A percentile compares a stretch with the other conserved stretches of the same genome.
These are phyloP conservation scores for Perizoma flavofasciatum DNA, from an alignment of 2,888 invertebrate genomes.

Conservation along the genomic window DNA sequence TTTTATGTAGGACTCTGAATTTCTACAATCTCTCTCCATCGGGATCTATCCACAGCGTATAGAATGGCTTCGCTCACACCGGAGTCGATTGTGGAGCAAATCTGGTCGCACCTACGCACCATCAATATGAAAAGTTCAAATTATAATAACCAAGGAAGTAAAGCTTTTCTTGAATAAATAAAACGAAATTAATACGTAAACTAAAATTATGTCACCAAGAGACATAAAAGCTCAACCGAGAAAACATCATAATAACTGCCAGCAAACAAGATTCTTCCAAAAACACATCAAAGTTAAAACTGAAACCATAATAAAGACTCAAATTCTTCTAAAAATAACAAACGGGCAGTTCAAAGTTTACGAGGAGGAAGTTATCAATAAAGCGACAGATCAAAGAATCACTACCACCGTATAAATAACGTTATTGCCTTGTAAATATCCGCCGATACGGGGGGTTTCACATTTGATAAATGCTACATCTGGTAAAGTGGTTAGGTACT, in stretches of 20 bases:
- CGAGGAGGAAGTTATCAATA: constrained; percentile 43
- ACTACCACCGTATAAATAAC: constrained; percentile 59
- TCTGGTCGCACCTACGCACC: no score
- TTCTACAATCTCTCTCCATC: no score
- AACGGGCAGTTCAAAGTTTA: constrained; percentile 24
- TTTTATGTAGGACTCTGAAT: no score
- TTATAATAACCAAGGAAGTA: no score
- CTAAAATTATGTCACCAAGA: constrained; percentile 15
- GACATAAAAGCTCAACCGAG: constrained; percentile 13
- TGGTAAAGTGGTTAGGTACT: constrained; percentile 3
- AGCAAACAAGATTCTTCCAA: constrained; percentile 17
- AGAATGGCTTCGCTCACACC: no score
- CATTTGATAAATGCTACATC: constrained; percentile 20
- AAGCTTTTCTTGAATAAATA: background rate
- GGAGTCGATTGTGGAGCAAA: no score
- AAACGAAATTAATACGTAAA: constrained; percentile 1
- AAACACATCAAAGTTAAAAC: constrained; percentile 29
- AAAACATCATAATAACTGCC: constrained; percentile 24
- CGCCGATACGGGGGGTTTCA: constrained; percentile 36
- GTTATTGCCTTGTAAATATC: constrained; percentile 61
- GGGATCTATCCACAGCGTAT: no score
- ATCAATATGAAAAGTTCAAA: no score
- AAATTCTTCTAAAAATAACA: constrained; percentile 28
- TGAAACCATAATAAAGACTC: constrained; percentile 23
- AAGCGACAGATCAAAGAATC: constrained; percentile 46